Evolutionary conservation across 2,797 vertebrate species (phyloP).

Genomic region (Remorina albescens): DNA sequence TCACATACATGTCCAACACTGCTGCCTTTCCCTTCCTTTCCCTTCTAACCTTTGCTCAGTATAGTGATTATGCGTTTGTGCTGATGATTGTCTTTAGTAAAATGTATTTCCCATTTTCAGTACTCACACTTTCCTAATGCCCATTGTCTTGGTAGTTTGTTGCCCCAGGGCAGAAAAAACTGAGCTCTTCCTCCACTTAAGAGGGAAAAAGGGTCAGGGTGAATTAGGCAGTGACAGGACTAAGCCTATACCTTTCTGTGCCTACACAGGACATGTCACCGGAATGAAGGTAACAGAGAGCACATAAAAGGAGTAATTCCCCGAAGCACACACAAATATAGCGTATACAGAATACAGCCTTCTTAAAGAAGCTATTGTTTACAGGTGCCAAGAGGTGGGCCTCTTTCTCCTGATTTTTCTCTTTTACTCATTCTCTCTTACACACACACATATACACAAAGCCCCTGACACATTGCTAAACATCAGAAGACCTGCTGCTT

Average conservation of each 20-base stretch:
- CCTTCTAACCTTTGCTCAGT: conserved; percentile 10
- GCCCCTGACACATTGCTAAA: conserved; percentile 65
- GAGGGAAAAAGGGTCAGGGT: conserved; percentile 76
- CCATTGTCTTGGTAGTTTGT: conserved; percentile 58
- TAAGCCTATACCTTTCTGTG: conserved; percentile 82
- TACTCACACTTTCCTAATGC: conserved; percentile 52
- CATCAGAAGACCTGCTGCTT: conserved; percentile 70
- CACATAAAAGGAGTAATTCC: conserved; percentile 18
- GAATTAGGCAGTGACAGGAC: conserved; percentile 87
- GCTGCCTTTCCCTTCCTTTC: conserved; percentile 42
- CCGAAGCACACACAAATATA: conserved; percentile 33
- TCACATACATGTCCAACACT: conserved; percentile 77
- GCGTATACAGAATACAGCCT: conserved; percentile 3
- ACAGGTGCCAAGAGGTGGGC: conserved; percentile 22
- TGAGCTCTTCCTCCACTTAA: conserved; percentile 84
- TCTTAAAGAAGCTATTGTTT: conserved; percentile 36
- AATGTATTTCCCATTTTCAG: conserved; percentile 25
- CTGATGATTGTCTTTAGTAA: conserved; percentile 14
- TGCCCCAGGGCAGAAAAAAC: conserved; percentile 83
- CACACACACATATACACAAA: not conserved
- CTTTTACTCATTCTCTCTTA: too few species aligned
- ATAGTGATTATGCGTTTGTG: not conserved
- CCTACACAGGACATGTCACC: conserved; percentile 77
- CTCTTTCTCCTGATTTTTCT: too few species aligned
- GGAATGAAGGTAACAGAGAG: conserved; percentile 35